A percentile compares a stretch with the other conserved stretches of the same genome.
These are phyloP conservation scores for Noctua fimbriata DNA, from an alignment of 2,888 invertebrate genomes.

Conservation along the genomic window DNA sequence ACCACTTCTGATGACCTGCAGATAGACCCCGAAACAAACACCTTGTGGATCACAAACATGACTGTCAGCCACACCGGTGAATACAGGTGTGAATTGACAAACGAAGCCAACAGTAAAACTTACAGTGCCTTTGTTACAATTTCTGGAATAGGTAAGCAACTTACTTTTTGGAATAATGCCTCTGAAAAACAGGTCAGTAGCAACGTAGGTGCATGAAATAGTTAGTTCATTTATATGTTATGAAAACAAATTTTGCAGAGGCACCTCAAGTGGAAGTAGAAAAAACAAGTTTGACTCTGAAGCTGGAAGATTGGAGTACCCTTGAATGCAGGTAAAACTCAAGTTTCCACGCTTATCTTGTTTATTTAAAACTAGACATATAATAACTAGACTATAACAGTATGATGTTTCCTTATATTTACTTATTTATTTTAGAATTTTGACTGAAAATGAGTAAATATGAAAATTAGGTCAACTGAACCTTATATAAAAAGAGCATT, in stretches of 20 bases:
- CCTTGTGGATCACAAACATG: conserved; percentile 79
- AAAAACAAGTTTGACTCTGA: conserved; percentile 68
- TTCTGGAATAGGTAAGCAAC: conserved; percentile 80
- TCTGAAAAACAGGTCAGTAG: not conserved
- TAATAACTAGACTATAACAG: too few species aligned
- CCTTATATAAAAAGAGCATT: too few species aligned
- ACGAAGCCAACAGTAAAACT: conserved; percentile 68
- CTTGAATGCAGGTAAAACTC: conserved; percentile 79
- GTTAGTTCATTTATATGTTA: not conserved
- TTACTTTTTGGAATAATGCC: not conserved
- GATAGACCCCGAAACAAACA: conserved; percentile 69
- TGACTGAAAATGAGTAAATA: too few species aligned
- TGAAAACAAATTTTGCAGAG: conserved; percentile 72
- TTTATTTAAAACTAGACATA: not conserved
- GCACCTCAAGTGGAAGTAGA: conserved; percentile 73
- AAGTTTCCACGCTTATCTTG: not conserved
- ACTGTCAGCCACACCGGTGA: conserved; percentile 75
- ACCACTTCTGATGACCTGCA: conserved; percentile 67
- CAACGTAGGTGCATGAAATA: not conserved
- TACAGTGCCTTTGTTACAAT: conserved; percentile 74
- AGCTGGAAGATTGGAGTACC: conserved; percentile 73
- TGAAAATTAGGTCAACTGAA: too few species aligned
- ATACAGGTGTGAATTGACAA: conserved; percentile 78
- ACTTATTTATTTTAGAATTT: too few species aligned
- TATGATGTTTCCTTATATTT: too few species aligned